Evolutionary conservation across 2,113 vertebrate species (phyloP).

Genomic region (Meleagris gallopavo): DNA sequence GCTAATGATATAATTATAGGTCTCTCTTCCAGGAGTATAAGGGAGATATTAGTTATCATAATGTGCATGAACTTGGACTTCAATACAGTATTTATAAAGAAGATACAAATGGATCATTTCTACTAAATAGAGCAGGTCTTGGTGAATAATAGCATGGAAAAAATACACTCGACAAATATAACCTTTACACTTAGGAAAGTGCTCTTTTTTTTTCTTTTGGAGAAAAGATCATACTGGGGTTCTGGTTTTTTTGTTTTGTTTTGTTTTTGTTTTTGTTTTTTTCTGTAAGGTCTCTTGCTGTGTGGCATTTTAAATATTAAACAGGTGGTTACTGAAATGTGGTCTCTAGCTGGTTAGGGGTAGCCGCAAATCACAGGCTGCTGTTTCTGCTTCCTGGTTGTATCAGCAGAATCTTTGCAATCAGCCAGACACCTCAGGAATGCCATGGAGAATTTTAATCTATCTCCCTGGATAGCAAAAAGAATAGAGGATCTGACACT

Average conservation of each 20-base stretch:
- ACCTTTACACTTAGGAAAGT: not conserved
- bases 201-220: not conserved
- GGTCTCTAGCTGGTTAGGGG: not conserved
- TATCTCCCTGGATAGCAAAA: not conserved
- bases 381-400: not conserved
- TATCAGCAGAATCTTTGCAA: not conserved
- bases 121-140: not conserved
- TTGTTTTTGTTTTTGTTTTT: not conserved
- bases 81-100: constrained; percentile 43
- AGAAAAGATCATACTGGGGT: not conserved
- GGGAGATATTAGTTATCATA: constrained; percentile 36
- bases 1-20: constrained; percentile 54
- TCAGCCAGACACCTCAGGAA: not conserved
- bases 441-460: not conserved
- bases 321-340: not conserved
- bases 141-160: not conserved
- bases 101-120: not conserved
- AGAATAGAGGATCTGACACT: not conserved
- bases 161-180: not conserved
- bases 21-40: not conserved
- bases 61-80: constrained; percentile 41
- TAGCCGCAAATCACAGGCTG: not conserved
- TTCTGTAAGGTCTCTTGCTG: not conserved
- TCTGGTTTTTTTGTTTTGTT: rapidly evolving
- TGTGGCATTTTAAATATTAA: not conserved